Conservation (phyloP, 1,140 invertebrate species). For the Listronotus oregonensis region DNA sequence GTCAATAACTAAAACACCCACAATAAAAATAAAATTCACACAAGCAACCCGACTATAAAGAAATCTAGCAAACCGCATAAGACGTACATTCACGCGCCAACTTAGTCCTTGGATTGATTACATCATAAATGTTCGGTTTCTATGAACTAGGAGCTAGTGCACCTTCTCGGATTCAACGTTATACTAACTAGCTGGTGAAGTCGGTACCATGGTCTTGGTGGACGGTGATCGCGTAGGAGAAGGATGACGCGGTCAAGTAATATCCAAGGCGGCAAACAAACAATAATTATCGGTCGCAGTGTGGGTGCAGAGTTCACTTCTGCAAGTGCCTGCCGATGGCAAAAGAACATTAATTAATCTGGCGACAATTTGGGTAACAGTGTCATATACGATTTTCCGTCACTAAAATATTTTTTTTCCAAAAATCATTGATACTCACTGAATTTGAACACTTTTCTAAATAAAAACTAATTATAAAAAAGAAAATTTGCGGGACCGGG, state of each 20-base stretch:
- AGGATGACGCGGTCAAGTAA: constrained; percentile 35
- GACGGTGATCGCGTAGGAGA: constrained; percentile 33
- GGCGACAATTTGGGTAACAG: too few species aligned
- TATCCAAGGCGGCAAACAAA: constrained; percentile 31
- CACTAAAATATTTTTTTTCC: too few species aligned
- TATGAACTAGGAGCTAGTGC: constrained; percentile 31
- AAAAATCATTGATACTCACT: too few species aligned
- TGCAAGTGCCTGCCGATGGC: not conserved
- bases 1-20: too few species aligned
- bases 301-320: constrained; percentile 26
- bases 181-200: constrained; percentile 24
- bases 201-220: constrained; percentile 34
- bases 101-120: constrained; percentile 27
- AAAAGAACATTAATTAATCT: not conserved
- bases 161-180: constrained; percentile 20
- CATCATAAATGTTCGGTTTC: constrained; percentile 33
- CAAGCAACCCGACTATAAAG: too few species aligned
- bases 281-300: constrained; percentile 22
- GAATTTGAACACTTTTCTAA: too few species aligned
- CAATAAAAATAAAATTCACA: too few species aligned
- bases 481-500: too few species aligned
- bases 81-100: constrained; percentile 18
- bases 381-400: too few species aligned
- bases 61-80: not conserved
- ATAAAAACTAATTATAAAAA: too few species aligned